These are phyloP conservation scores for Eristalis arbustorum DNA, from an alignment of 2,888 invertebrate genomes.

Conservation along the genomic window DNA sequence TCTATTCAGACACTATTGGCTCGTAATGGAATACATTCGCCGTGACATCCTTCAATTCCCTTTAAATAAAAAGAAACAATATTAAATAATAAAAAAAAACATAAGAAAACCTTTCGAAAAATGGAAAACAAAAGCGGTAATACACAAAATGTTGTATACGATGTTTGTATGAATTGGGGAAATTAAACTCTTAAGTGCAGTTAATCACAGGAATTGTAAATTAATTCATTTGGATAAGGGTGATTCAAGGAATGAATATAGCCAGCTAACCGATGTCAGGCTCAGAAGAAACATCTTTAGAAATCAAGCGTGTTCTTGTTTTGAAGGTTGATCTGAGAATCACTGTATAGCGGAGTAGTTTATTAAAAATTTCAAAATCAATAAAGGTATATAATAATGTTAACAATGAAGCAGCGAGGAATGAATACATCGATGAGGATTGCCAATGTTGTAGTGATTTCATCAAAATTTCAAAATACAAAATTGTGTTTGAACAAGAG, in stretches of 20 bases:
- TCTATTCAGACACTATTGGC: conserved; percentile 82
- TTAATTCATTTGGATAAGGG: neutral
- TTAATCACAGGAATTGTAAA: neutral
- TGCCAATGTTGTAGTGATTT: too few species aligned
- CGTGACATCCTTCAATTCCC: conserved; percentile 81
- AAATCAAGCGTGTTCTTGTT: too few species aligned
- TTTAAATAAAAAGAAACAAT: conserved; percentile 77
- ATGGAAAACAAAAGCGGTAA: conserved; percentile 68
- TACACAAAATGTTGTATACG: neutral
- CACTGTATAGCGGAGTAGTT: too few species aligned
- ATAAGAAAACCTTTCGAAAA: conserved; percentile 44
- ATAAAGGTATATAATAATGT: too few species aligned
- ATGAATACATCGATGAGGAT: too few species aligned
- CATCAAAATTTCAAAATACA: too few species aligned
- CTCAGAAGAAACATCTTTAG: too few species aligned
- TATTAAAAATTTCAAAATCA: too few species aligned
- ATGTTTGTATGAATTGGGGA: neutral
- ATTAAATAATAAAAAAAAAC: conserved; percentile 74
- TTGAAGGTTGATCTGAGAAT: too few species aligned
- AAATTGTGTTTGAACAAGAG: too few species aligned
- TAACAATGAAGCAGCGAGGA: too few species aligned
- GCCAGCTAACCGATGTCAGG: too few species aligned
- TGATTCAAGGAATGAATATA: neutral
- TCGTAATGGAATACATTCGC: conserved; percentile 84
- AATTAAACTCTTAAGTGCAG: neutral